Evolutionary conservation across 2,113 vertebrate genomes (phyloP).

Genomic region (Corythoichthys haematopterus): DNA sequence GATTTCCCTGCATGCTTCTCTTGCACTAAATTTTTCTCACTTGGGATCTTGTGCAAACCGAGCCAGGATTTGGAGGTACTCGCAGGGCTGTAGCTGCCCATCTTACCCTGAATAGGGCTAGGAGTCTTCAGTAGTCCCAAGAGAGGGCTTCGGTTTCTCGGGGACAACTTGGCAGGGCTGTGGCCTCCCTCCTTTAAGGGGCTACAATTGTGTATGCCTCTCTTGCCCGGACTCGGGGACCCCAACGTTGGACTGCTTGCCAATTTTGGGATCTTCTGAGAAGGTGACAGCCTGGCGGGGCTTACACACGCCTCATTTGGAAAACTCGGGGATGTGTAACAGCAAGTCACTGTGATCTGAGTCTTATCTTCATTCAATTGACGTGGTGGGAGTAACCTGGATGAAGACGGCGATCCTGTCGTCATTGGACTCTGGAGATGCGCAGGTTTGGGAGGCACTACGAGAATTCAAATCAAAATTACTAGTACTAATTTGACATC

Average conservation of each 20-base stretch:
- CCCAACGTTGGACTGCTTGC: conserved; percentile 24
- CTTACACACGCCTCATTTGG: conserved; percentile 9
- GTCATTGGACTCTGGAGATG: conserved; percentile 36
- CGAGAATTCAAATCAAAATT: neutral
- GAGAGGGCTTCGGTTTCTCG: conserved; percentile 28
- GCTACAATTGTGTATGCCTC: conserved; percentile 21
- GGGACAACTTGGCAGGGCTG: conserved; percentile 40
- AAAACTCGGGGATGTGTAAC: conserved; percentile 18
- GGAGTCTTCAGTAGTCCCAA: conserved; percentile 30
- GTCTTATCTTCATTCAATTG: conserved; percentile 9
- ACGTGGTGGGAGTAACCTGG: neutral
- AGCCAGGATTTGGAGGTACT: conserved; percentile 46
- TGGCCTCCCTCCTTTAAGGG: conserved; percentile 24
- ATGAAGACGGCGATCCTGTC: neutral
- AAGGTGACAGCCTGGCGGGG: conserved; percentile 10
- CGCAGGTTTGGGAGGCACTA: conserved; percentile 46
- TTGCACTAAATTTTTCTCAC: conserved; percentile 20
- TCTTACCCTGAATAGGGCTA: conserved; percentile 44
- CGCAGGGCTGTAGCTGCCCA: conserved; percentile 30
- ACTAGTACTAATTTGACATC: neutral
- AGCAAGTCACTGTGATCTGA: neutral
- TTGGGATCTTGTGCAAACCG: conserved; percentile 33
- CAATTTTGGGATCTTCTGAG: conserved; percentile 9
- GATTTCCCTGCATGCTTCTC: conserved; percentile 30
- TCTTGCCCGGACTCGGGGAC: conserved; percentile 44